Conservation (phyloP, 2,113 vertebrate species). For the Ginglymostoma cirratum region DNA sequence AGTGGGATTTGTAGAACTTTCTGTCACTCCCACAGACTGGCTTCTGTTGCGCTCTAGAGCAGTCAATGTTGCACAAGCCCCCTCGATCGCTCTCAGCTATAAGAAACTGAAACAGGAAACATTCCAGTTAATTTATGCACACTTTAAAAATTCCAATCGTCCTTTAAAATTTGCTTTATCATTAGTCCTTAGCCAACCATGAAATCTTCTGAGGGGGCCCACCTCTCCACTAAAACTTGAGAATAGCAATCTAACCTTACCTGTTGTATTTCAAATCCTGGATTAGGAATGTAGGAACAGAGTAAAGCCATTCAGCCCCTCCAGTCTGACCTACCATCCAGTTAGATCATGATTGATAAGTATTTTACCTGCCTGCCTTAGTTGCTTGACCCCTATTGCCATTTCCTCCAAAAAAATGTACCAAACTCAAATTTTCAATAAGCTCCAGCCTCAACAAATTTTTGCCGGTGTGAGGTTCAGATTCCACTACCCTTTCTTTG, state of each 20-base stretch:
- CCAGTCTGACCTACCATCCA: neutral
- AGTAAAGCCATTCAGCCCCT: neutral
- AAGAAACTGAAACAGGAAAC: conserved; percentile 46
- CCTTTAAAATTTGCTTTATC: neutral
- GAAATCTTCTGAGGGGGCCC: neutral
- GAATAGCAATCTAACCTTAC: neutral
- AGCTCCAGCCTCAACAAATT: neutral
- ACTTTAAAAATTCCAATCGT: neutral
- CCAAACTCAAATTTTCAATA: neutral
- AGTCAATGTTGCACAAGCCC: conserved; percentile 48
- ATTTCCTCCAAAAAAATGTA: too few relatives aligned
- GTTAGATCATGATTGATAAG: neutral
- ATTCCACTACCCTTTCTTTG: neutral
- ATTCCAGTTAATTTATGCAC: neutral
- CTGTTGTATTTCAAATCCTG: neutral
- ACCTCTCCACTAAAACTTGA: neutral
- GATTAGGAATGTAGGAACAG: neutral
- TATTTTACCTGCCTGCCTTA: neutral
- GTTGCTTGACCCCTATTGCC: neutral
- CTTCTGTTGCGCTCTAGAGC: conserved; percentile 49
- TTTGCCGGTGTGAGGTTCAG: neutral
- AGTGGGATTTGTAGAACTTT: conserved; percentile 50
- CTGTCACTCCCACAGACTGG: conserved; percentile 52
- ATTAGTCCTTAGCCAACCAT: neutral
- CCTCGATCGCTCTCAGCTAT: conserved; percentile 53